phyloP scores from a whole-genome alignment of 2,113 vertebrate genomes.

The Rhea pennata region DNA sequence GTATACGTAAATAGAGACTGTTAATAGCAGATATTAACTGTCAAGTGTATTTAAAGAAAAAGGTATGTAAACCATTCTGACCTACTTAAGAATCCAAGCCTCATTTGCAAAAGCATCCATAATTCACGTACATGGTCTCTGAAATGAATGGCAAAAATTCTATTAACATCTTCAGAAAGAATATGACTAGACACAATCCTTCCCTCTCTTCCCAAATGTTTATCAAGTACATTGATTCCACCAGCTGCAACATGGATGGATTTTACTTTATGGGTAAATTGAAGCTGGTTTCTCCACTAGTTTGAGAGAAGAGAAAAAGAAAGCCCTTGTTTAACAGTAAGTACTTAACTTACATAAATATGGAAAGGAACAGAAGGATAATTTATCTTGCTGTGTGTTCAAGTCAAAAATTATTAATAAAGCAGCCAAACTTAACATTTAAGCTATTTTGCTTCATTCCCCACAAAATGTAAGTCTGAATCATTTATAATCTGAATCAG shows the following conservation, averaged over 20 bases:
- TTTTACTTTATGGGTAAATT: neutral
- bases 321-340: neutral
- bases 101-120: neutral
- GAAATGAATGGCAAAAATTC: neutral
- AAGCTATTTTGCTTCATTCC: neutral
- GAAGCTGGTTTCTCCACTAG: neutral
- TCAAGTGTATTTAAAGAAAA: neutral
- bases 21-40: neutral
- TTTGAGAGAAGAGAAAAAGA: neutral
- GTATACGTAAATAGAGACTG: neutral
- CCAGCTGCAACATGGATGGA: neutral
- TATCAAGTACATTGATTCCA: neutral
- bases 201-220: too few relatives aligned
- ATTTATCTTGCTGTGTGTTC: neutral
- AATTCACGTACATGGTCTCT: neutral
- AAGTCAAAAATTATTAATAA: neutral
- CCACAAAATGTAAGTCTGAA: neutral
- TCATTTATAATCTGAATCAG: conserved; percentile 26
- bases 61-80: neutral
- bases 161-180: neutral
- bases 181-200: neutral
- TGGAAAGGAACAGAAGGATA: neutral
- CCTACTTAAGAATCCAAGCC: neutral
- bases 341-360: neutral
- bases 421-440: neutral